A percentile compares a stretch with the other conserved stretches of the same genome.
phyloP scores from a whole-genome alignment of 2,888 invertebrate species.

The Leptinotarsa tumamoca region DNA sequence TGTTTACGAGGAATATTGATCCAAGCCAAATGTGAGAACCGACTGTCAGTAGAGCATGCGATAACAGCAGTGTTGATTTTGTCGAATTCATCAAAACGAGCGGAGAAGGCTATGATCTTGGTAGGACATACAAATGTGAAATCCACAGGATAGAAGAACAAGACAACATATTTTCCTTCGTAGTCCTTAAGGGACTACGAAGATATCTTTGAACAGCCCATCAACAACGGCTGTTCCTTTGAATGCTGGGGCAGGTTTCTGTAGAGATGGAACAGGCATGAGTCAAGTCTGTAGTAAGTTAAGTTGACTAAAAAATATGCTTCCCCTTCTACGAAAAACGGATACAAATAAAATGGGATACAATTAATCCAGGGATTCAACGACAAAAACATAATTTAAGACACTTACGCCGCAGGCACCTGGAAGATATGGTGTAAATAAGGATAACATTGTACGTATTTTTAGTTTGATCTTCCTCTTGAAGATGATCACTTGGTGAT shows the following conservation, averaged over 20 bases:
- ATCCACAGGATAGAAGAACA: constrained; percentile 93
- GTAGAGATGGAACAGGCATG: constrained; percentile 70
- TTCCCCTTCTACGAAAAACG: too few relatives aligned
- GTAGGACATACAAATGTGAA: constrained; percentile 92
- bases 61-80: constrained; percentile 86
- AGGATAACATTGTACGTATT: too few relatives aligned
- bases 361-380: too few relatives aligned
- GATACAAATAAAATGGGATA: too few relatives aligned
- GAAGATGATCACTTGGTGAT: too few relatives aligned
- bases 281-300: not conserved
- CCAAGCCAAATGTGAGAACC: constrained; percentile 98
- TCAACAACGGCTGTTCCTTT: constrained; percentile 84
- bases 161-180: constrained; percentile 88
- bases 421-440: too few relatives aligned
- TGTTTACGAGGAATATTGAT: constrained; percentile 93
- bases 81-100: constrained; percentile 84
- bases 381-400: too few relatives aligned
- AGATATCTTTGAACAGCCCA: constrained; percentile 85
- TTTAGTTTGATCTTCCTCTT: too few relatives aligned
- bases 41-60: constrained; percentile 95
- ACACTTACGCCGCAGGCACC: too few relatives aligned
- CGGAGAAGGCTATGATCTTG: constrained; percentile 98
- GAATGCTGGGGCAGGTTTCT: constrained; percentile 85
- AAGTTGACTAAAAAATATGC: not conserved
- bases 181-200: constrained; percentile 74